Evolutionary conservation across 2,888 invertebrate genomes (phyloP).

Genomic region (Mythimna impura): DNA sequence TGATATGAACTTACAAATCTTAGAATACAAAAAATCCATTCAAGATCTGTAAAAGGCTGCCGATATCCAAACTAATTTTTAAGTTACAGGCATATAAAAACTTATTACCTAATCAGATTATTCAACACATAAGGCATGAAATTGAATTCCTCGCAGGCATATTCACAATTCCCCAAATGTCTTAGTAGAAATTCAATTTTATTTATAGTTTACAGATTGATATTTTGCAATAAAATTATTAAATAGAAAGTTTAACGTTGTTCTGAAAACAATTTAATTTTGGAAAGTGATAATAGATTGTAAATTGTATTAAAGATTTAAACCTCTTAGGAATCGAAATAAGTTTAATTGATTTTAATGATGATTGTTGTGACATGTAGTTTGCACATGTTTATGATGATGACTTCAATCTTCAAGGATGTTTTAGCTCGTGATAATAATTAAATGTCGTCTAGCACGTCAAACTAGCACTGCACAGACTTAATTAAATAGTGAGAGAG

Average conservation of each 20-base stretch:
- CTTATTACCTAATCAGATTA: too few relatives aligned
- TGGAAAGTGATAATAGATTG: conserved; percentile 26
- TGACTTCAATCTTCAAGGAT: conserved; percentile 16
- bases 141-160: conserved; percentile 1
- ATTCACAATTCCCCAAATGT: neutral
- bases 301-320: neutral
- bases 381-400: neutral
- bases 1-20: too few relatives aligned
- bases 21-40: too few relatives aligned
- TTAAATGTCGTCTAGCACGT: neutral
- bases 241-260: conserved; percentile 29
- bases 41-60: too few relatives aligned
- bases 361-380: conserved; percentile 20
- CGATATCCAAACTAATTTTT: too few relatives aligned
- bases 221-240: conserved; percentile 24
- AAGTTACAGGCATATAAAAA: too few relatives aligned
- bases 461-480: neutral
- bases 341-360: neutral
- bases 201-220: neutral
- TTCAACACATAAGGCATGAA: neutral
- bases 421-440: conserved; percentile 2
- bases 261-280: conserved; percentile 7
- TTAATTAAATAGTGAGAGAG: neutral
- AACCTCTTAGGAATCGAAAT: neutral
- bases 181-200: neutral